Percentiles rank a stretch among this genome's conserved stretches.
Evolutionary conservation across 2,113 vertebrate species (phyloP).

Genomic region (Recurvirostra avosetta): DNA sequence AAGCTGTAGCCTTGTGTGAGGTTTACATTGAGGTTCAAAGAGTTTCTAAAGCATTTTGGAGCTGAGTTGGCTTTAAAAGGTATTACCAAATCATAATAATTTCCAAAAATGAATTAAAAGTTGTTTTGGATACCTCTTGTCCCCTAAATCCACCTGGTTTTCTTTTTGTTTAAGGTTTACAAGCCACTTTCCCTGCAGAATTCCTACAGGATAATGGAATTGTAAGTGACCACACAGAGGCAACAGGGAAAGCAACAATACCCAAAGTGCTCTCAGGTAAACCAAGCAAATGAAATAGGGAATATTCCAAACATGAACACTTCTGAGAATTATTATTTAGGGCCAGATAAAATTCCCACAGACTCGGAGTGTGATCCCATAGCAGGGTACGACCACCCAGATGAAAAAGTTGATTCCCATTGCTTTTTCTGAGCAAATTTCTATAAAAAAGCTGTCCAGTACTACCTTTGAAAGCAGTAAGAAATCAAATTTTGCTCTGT

Average conservation of each 20-base stretch:
- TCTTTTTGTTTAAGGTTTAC: not conserved
- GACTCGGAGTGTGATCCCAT: accelerated
- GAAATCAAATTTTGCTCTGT: not conserved
- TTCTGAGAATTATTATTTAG: not conserved
- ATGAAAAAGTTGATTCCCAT: not conserved
- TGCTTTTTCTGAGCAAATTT: not conserved
- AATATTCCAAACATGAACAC: not conserved
- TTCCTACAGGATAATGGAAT: not conserved
- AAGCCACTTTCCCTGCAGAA: not conserved
- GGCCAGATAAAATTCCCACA: not conserved
- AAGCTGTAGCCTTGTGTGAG: not conserved
- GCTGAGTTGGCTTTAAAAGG: not conserved
- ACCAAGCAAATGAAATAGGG: not conserved
- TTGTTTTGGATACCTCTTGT: not conserved
- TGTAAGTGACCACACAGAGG: not conserved
- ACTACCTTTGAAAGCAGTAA: not conserved
- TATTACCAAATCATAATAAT: not conserved
- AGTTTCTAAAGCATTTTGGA: not conserved
- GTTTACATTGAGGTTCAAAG: not conserved
- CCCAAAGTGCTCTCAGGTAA: not conserved
- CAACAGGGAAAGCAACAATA: not conserved
- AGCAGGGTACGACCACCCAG: not conserved
- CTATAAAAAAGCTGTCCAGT: not conserved
- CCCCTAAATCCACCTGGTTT: not conserved
- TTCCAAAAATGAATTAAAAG: not conserved